Base-by-base conservation (phyloP, 2,113 vertebrate genomes). In the Charadrius vociferus region DNA sequence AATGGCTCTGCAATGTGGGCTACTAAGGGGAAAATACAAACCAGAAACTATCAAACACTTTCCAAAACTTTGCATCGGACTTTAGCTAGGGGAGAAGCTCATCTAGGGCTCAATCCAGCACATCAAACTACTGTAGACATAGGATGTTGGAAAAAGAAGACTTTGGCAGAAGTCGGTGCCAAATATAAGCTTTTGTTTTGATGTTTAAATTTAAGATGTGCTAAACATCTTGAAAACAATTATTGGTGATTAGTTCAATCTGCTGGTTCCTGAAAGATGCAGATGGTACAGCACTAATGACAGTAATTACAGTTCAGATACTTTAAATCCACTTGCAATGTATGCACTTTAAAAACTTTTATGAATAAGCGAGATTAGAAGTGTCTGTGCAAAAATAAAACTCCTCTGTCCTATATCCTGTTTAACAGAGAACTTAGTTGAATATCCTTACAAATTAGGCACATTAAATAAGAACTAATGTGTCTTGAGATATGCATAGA, bases 121-220 rank as follows among this genome's bases (percentile, higher is more conserved):
- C n/a, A 80, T 88, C n/a, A 82, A 80, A 72, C 26, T 49, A 49
- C 19, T 39, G 70, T 85, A 95, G 86, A 91, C n/a, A 62, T 73
- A 49, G 10, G 32, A 89, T 81, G 29, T 0, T 71, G 21, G 22
- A 70, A 89, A 89, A 88, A 79, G 59, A 72, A 45, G 67, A 34
- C 41, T 82, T 78, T 92, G 70, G 47, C 81, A 95, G 74, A 95
- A 97, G 96, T 94, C 70, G 53, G n/a, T 41, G 41, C 82, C 83
- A 95, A 96, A 97, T 98, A 97, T 96, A 97, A 97, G 94, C 87
- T 94, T 96, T 96, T 98, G 68, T 93, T 97, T 96, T 96, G 72
- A 90, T 94, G 87, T 97, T 96, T 97, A 96, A 96, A 97, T 94
- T 92, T 98, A 95, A 96, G 85, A 97, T 71, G 92, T 81, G 55